Conservation (phyloP, 2,888 invertebrate species). For the Smittia aterrima region DNA sequence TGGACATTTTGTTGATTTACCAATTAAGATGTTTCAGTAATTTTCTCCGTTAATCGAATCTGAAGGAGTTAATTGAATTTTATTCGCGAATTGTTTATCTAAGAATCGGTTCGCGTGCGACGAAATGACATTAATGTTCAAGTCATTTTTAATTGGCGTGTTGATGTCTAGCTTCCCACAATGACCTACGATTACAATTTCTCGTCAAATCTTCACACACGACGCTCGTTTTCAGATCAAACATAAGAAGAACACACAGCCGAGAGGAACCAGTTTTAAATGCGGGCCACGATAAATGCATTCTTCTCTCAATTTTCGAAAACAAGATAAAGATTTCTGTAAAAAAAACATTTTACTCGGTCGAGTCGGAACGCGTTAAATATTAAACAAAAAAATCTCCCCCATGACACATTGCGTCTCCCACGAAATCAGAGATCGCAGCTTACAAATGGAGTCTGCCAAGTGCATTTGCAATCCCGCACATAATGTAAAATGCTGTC, state of each 20-base stretch:
- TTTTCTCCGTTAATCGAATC: no score
- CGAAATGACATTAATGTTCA: neutral
- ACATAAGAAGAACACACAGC: neutral
- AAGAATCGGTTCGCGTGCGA: neutral
- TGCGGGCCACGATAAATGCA: neutral
- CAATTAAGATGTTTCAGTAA: no score
- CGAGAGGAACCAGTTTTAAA: constrained; percentile 2
- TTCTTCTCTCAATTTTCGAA: neutral
- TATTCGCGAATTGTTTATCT: no score
- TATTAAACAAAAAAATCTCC: no score
- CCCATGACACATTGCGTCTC: no score
- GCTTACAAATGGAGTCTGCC: neutral
- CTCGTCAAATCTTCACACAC: neutral
- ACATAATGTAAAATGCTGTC: neutral
- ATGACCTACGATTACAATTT: constrained; percentile 19
- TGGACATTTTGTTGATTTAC: no score
- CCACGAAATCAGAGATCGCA: neutral
- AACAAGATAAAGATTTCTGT: neutral
- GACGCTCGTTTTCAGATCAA: neutral
- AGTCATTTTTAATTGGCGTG: no score
- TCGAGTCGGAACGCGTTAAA: no score
- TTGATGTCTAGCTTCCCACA: neutral
- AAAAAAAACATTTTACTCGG: neutral
- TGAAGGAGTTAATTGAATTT: no score
- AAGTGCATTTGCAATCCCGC: neutral